These are phyloP conservation scores for Corvus cornix DNA, from an alignment of 2,113 vertebrate genomes.

Conservation along the genomic window DNA sequence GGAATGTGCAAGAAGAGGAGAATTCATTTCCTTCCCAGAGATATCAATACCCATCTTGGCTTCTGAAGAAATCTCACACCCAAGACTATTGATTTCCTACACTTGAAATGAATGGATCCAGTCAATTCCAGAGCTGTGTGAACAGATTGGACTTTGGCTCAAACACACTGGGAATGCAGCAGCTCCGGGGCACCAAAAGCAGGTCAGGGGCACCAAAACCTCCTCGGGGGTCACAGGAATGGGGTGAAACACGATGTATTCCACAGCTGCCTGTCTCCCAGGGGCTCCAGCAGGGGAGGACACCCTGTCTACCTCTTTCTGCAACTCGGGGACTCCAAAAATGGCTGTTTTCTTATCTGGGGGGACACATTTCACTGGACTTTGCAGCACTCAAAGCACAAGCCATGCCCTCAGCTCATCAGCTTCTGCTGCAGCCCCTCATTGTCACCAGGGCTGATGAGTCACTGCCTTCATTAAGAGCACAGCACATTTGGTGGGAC, in stretches of 20 bases:
- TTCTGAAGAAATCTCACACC: neutral
- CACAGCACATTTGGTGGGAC: neutral
- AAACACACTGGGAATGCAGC: rapidly evolving
- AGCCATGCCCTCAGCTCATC: rapidly evolving
- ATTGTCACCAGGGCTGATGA: neutral
- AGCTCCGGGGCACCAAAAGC: neutral
- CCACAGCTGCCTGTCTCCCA: neutral
- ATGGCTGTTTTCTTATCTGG: neutral
- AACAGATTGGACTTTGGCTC: rapidly evolving
- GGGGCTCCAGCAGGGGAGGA: neutral
- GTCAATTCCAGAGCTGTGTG: neutral
- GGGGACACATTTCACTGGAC: rapidly evolving
- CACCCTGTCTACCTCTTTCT: rapidly evolving
- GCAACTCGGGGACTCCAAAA: rapidly evolving
- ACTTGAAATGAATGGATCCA: neutral
- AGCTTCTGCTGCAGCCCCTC: neutral
- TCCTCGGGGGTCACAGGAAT: rapidly evolving
- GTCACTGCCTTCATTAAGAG: neutral
- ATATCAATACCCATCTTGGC: neutral
- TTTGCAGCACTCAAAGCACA: neutral
- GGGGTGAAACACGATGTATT: rapidly evolving
- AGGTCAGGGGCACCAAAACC: neutral
- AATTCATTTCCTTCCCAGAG: neutral
- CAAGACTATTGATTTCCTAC: neutral
- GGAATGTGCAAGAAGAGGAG: neutral